Evolutionary conservation across 2,113 vertebrate species (phyloP).

Genomic region (Rynchops niger): DNA sequence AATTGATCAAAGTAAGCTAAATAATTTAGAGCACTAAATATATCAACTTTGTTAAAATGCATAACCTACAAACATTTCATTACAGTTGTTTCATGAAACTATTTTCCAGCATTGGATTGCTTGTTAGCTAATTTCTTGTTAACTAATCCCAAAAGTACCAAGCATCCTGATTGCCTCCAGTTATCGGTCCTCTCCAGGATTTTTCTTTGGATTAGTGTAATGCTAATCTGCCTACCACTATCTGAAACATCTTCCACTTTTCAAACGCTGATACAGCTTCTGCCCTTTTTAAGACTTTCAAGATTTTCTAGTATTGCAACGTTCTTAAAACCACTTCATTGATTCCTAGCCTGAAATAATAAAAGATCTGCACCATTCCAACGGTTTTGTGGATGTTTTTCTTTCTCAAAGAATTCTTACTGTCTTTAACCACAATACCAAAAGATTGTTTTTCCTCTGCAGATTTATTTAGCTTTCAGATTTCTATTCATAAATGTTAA

Average conservation of each 20-base stretch:
- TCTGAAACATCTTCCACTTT: not conserved
- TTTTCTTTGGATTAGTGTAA: not conserved
- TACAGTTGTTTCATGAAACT: not conserved
- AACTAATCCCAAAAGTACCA: not conserved
- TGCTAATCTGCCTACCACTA: not conserved
- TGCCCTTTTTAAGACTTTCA: not conserved
- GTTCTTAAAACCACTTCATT: not conserved
- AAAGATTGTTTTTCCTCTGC: not conserved
- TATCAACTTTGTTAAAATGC: not conserved
- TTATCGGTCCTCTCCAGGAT: not conserved
- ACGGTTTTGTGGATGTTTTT: not conserved
- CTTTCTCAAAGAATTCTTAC: not conserved
- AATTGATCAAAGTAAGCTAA: slow-evolving; percentile 17
- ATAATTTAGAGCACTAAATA: slow-evolving; percentile 8
- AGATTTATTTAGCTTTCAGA: not conserved
- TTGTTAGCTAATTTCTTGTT: not conserved
- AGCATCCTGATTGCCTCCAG: not conserved
- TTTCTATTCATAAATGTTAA: not conserved
- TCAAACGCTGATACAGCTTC: not conserved
- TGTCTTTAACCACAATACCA: not conserved
- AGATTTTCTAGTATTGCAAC: not conserved
- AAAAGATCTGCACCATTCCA: not conserved
- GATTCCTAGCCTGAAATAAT: not conserved
- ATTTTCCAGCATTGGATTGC: not conserved
- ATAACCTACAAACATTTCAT: not conserved